phyloP scores from a whole-genome alignment of 1,140 invertebrate species.

The Aphelinus atriplicis region DNA sequence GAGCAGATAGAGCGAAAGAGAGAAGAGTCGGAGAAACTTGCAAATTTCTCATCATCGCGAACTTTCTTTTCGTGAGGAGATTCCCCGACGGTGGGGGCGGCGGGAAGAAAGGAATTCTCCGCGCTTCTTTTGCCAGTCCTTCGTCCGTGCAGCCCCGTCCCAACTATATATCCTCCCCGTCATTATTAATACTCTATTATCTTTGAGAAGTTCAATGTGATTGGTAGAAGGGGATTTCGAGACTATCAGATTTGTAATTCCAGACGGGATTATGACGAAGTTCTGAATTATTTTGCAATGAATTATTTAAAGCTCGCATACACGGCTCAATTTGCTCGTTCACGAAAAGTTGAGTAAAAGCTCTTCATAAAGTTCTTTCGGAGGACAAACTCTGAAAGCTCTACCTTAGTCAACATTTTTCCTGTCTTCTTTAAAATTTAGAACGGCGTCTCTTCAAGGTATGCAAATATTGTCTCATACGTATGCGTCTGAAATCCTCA shows the following conservation, averaged over 20 bases:
- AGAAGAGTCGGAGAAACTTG: slow-evolving; percentile 40
- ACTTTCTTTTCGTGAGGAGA: slow-evolving; percentile 13
- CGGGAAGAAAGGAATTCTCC: slow-evolving; percentile 14
- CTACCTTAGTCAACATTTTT: not conserved
- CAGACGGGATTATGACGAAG: slow-evolving; percentile 11
- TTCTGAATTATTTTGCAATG: slow-evolving; percentile 22
- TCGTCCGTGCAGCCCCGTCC: too few species aligned
- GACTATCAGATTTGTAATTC: slow-evolving; percentile 23
- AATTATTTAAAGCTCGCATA: slow-evolving; percentile 22
- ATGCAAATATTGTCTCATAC: too few species aligned
- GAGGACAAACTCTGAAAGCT: slow-evolving; percentile 1
- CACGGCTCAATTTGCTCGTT: slow-evolving; percentile 23
- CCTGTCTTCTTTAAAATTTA: not conserved
- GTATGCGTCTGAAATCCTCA: too few species aligned
- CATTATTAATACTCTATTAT: slow-evolving; percentile 24
- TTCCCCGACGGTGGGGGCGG: not conserved
- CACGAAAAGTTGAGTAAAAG: not conserved
- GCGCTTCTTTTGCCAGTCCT: slow-evolving; percentile 7
- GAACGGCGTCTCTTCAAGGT: too few species aligned
- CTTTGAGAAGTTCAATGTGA: slow-evolving; percentile 11
- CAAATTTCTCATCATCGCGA: slow-evolving; percentile 38
- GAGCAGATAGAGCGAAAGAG: slow-evolving; percentile 38
- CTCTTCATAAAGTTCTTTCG: slow-evolving; percentile 4
- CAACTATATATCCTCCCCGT: not conserved
- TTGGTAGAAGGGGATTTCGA: not conserved